Conservation (phyloP, 2,113 vertebrate species). For the Cheilinus undulatus region DNA sequence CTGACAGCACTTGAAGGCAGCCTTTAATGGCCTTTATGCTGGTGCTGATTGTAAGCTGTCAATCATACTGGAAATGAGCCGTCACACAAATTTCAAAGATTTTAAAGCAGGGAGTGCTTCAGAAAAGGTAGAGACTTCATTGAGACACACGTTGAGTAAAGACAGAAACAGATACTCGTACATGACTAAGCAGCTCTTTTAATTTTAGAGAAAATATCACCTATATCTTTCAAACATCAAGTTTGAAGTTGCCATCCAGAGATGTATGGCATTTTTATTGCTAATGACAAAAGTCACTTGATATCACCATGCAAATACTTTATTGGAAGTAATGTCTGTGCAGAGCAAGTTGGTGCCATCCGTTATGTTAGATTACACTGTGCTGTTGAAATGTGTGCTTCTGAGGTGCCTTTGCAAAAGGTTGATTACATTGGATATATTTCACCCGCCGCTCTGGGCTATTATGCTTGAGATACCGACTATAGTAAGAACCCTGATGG, state of each 20-base stretch:
- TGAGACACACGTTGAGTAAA: not conserved
- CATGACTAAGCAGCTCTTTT: not conserved
- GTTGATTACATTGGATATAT: slow-evolving; percentile 94
- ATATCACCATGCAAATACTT: slow-evolving; percentile 61
- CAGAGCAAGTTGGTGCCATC: slow-evolving; percentile 85
- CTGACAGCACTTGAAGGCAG: slow-evolving; percentile 30
- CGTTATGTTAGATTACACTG: slow-evolving; percentile 87
- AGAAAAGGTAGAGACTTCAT: not conserved
- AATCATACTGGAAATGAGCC: slow-evolving; percentile 47
- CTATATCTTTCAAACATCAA: slow-evolving; percentile 9
- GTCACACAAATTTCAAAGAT: slow-evolving; percentile 22
- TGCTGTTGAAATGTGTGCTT: slow-evolving; percentile 89
- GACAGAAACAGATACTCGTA: not conserved
- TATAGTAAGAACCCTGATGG: slow-evolving; percentile 89
- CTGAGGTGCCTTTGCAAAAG: slow-evolving; percentile 91
- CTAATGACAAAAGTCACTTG: slow-evolving; percentile 53
- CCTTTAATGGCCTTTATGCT: slow-evolving; percentile 8
- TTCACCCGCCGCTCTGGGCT: slow-evolving; percentile 91
- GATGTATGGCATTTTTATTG: slow-evolving; percentile 60
- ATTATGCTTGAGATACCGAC: slow-evolving; percentile 88
- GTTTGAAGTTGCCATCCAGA: slow-evolving; percentile 41
- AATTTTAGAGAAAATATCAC: not conserved
- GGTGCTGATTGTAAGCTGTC: slow-evolving; percentile 36
- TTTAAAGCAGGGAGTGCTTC: not conserved
- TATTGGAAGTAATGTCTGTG: slow-evolving; percentile 60